Conservation (phyloP, 2,888 invertebrate species). For the Oxystoma pomonae region DNA sequence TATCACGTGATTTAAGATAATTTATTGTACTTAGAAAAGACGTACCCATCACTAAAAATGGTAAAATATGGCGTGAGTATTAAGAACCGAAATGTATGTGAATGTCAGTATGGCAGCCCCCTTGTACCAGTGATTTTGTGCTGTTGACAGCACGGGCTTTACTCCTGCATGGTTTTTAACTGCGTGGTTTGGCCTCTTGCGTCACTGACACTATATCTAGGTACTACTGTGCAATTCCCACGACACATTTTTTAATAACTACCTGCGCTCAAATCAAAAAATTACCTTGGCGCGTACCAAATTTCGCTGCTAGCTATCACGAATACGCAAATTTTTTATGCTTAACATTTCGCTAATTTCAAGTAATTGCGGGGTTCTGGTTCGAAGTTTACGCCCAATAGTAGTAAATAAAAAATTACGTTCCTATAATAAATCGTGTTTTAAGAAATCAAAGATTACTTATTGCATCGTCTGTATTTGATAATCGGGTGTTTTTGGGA, state of each 20-base stretch:
- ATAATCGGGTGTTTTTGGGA: no score
- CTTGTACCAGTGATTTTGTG: no score
- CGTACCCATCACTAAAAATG: no score
- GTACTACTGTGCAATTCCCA: background rate
- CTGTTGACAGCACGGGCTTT: no score
- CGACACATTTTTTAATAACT: background rate
- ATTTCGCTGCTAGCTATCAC: background rate
- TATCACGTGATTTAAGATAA: no score
- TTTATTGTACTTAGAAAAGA: no score
- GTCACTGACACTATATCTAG: no score
- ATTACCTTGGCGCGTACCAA: background rate
- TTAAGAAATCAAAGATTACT: background rate
- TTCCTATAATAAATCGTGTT: background rate
- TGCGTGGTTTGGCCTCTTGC: no score
- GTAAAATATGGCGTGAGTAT: no score
- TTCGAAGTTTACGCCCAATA: background rate
- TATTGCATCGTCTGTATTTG: background rate
- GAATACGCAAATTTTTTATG: slow-evolving; percentile 1
- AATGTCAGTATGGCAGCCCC: no score
- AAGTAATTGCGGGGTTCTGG: background rate
- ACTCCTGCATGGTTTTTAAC: no score
- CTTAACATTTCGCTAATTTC: slow-evolving; percentile 3
- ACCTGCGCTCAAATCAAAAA: background rate
- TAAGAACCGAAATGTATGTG: no score
- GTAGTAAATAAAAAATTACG: background rate